phyloP scores from a whole-genome alignment of 2,113 vertebrate genomes.

The Sylvia atricapilla region DNA sequence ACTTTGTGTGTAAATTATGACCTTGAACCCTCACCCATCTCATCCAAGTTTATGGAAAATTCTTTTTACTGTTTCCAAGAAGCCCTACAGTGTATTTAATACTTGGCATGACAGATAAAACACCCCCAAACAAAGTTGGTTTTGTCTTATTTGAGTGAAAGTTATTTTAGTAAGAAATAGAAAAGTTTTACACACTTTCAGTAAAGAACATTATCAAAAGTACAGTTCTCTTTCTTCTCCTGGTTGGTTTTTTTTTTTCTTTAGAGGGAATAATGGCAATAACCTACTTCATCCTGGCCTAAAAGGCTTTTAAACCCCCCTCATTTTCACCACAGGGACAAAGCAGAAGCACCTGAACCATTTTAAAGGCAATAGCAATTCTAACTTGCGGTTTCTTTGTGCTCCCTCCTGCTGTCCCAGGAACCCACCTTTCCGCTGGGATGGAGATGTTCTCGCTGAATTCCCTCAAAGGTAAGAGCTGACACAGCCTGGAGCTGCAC shows the following conservation, averaged over 20 bases:
- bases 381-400: neutral
- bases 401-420: slow-evolving; percentile 26
- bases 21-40: neutral
- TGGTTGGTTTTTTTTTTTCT: neutral
- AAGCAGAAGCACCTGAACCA: neutral
- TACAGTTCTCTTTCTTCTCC: rapidly evolving
- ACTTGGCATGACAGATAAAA: neutral
- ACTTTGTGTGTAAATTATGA: neutral
- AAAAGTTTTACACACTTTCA: too few relatives aligned
- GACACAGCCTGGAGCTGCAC: rapidly evolving
- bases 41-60: neutral
- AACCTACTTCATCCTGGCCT: neutral
- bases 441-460: slow-evolving; percentile 81
- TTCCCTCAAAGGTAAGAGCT: slow-evolving; percentile 76
- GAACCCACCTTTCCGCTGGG: slow-evolving; percentile 54
- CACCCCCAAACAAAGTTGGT: neutral
- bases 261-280: neutral
- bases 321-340: neutral
- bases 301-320: neutral
- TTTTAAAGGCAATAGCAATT: neutral
- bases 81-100: neutral
- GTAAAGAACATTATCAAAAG: neutral
- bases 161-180: neutral
- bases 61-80: neutral
- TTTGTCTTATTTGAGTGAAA: neutral